Evolutionary conservation across 37 sponge, comb jelly and placozoan genomes (phyloP).

Genomic region (Petrosia ficiformis): DNA sequence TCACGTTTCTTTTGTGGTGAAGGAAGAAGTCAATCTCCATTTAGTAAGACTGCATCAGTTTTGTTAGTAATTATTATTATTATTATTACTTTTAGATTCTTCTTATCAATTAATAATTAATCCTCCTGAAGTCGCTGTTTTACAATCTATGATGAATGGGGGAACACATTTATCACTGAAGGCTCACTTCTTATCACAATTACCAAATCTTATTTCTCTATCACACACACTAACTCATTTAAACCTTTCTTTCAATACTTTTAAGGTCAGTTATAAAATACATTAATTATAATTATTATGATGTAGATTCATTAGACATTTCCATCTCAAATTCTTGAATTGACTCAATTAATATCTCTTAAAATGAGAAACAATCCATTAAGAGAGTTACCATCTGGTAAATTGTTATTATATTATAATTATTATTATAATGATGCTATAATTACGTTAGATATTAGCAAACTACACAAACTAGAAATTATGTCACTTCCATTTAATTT

Average conservation of each 20-base stretch:
- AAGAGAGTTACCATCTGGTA: conserved; percentile 74
- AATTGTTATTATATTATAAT: not conserved
- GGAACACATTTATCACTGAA: conserved; percentile 72
- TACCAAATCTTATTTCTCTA: conserved; percentile 78
- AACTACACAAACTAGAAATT: conserved; percentile 47
- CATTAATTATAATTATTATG: not conserved
- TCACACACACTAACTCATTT: conserved; percentile 74
- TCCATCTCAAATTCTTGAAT: conserved; percentile 60
- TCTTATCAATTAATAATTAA: conserved; percentile 52
- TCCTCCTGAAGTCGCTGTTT: conserved; percentile 76
- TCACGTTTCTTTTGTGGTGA: conserved; percentile 90
- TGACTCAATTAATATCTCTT: conserved; percentile 51
- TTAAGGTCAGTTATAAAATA: conserved; percentile 41
- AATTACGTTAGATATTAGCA: conserved; percentile 49
- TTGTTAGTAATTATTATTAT: not conserved
- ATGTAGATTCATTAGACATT: conserved; percentile 37
- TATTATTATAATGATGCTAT: not conserved
- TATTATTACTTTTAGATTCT: conserved; percentile 14
- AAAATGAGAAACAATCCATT: conserved; percentile 91
- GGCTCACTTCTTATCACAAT: conserved; percentile 79
- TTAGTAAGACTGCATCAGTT: conserved; percentile 44
- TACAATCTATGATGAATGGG: conserved; percentile 79
- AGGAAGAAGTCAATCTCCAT: conserved; percentile 76
- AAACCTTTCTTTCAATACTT: conserved; percentile 90
- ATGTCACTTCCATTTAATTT: conserved; percentile 76